A percentile compares a stretch with the other conserved stretches of the same genome.
Evolutionary conservation across 2,888 invertebrate genomes (phyloP).

Genomic region (Cloeon dipterum): DNA sequence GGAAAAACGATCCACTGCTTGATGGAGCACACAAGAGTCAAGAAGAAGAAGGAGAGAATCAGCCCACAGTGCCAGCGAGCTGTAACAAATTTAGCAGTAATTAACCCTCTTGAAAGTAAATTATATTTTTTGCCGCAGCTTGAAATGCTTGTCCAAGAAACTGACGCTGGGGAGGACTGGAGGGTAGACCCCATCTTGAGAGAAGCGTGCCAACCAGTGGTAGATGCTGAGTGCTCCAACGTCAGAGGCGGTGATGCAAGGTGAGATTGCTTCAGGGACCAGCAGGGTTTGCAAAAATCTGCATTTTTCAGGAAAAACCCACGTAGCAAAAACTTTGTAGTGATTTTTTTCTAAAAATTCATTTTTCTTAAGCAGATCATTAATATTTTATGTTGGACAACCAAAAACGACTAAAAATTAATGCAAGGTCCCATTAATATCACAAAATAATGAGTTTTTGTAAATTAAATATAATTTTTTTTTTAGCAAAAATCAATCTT

Average conservation of each 20-base stretch:
- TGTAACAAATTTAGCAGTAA: conserved; percentile 18
- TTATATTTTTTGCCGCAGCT: no score
- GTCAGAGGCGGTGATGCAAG: conserved; percentile 17
- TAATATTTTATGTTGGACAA: no score
- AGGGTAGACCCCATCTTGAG: conserved; percentile 76
- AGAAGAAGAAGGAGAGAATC: conserved; percentile 35
- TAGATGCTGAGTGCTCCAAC: conserved; percentile 50
- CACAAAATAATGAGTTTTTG: no score
- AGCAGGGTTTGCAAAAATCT: no score
- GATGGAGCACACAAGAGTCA: conserved; percentile 62
- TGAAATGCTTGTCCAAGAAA: conserved; percentile 56
- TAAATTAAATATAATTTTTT: no score
- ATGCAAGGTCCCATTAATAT: no score
- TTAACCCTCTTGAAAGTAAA: neutral
- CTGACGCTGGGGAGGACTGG: conserved; percentile 91
- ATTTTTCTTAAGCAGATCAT: no score
- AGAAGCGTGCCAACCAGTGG: conserved; percentile 68
- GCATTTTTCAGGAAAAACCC: no score
- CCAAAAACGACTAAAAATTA: no score
- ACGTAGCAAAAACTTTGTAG: no score
- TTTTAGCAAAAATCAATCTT: no score
- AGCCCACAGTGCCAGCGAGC: conserved; percentile 49
- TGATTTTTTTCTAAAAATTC: no score
- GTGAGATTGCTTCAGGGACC: conserved; percentile 11
- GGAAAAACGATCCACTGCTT: conserved; percentile 88